Evolutionary conservation across 1,140 invertebrate genomes (phyloP).

Genomic region (Drosophila bifasciata): DNA sequence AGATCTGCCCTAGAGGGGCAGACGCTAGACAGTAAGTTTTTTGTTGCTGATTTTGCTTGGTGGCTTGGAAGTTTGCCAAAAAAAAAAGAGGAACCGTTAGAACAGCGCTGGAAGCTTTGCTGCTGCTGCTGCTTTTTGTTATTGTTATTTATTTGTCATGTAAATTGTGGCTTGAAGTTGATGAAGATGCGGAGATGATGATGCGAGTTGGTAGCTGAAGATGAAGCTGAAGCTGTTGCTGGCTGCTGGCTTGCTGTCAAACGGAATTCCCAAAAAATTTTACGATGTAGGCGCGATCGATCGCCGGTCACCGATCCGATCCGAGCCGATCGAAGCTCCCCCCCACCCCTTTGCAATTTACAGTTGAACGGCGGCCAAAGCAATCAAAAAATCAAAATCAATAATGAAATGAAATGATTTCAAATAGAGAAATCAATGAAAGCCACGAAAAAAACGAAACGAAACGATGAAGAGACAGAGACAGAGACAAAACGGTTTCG

Average conservation of each 20-base stretch:
- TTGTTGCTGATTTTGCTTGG: too few relatives aligned
- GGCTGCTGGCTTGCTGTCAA: slow-evolving; percentile 9
- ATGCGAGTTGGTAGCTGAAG: slow-evolving; percentile 14
- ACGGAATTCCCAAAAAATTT: slow-evolving; percentile 45
- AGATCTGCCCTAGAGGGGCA: too few relatives aligned
- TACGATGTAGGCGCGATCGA: slow-evolving; percentile 25
- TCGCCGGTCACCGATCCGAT: slow-evolving; percentile 12
- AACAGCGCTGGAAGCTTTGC: slow-evolving; percentile 31
- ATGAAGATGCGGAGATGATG: slow-evolving; percentile 1
- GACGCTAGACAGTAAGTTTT: too few relatives aligned
- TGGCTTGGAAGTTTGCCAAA: slow-evolving; percentile 24
- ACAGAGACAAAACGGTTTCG: slow-evolving; percentile 69
- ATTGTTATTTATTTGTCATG: slow-evolving; percentile 35
- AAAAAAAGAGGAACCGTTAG: slow-evolving; percentile 60
- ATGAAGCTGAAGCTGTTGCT: slow-evolving; percentile 27
- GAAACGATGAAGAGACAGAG: slow-evolving; percentile 20
- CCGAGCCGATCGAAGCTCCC: neutral
- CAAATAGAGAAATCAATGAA: slow-evolving; percentile 80
- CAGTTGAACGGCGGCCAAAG: slow-evolving; percentile 34
- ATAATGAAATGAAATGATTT: slow-evolving; percentile 76
- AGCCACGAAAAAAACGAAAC: slow-evolving; percentile 42
- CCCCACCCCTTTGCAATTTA: slow-evolving; percentile 44
- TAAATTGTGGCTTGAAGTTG: slow-evolving; percentile 26
- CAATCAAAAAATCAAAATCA: slow-evolving; percentile 78
- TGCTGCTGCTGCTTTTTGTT: too few relatives aligned